These are phyloP conservation scores for Lanius collurio DNA, from an alignment of 2,113 vertebrate species.

Conservation along the genomic window DNA sequence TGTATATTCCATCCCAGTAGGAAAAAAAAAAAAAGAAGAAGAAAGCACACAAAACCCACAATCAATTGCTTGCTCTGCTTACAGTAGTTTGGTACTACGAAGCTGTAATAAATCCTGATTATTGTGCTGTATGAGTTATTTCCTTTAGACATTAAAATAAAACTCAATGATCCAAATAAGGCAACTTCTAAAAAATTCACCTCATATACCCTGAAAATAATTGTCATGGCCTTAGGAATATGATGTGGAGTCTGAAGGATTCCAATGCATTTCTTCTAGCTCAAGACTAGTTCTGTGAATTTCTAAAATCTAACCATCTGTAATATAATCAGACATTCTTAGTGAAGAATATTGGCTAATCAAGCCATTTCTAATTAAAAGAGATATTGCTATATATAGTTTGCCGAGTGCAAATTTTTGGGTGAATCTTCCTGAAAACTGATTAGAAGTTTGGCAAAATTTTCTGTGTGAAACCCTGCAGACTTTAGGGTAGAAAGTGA, in stretches of 20 bases:
- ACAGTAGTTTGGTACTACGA: neutral
- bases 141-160: neutral
- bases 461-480: neutral
- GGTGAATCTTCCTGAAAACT: neutral
- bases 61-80: neutral
- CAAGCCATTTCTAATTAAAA: neutral
- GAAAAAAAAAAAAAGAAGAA: neutral
- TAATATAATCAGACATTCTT: neutral
- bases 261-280: neutral
- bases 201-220: neutral
- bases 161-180: neutral
- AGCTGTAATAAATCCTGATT: neutral
- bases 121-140: neutral
- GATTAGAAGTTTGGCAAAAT: neutral
- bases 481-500: neutral
- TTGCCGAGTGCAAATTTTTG: neutral
- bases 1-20: neutral
- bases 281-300: neutral
- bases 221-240: neutral
- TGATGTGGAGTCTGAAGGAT: neutral
- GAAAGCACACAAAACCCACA: neutral
- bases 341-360: neutral
- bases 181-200: neutral
- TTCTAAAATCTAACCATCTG: neutral
- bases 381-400: neutral